These are phyloP conservation scores for Callipepla californica DNA, from an alignment of 2,113 vertebrate genomes.

Conservation along the genomic window DNA sequence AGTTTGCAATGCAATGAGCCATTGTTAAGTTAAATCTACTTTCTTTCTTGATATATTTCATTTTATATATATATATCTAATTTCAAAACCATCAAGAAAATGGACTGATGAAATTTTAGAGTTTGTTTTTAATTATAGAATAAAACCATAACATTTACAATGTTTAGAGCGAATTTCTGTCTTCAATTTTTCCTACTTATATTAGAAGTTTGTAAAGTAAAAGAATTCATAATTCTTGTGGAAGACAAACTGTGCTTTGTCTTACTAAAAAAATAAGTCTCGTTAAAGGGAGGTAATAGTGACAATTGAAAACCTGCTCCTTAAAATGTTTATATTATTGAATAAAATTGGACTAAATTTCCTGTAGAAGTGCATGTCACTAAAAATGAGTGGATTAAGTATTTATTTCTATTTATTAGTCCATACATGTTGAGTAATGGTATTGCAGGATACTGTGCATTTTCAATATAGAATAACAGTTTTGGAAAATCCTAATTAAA, in stretches of 20 bases:
- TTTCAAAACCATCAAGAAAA: background rate
- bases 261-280: background rate
- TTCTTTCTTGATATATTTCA: background rate
- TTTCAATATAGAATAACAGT: background rate
- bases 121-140: background rate
- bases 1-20: background rate
- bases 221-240: background rate
- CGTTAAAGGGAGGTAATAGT: background rate
- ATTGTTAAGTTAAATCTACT: background rate
- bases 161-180: background rate
- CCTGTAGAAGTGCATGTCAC: background rate
- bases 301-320: background rate
- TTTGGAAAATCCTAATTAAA: background rate
- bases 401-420: background rate
- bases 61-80: background rate
- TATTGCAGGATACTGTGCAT: background rate
- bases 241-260: background rate
- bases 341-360: background rate
- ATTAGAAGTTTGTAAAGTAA: background rate
- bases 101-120: background rate
- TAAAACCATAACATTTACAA: background rate
- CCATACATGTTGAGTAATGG: background rate
- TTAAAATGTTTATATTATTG: background rate
- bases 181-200: background rate
- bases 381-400: background rate